Conservation (phyloP, 92 coral and sea anemone genomes). For the Epizoanthus illoricatus region DNA sequence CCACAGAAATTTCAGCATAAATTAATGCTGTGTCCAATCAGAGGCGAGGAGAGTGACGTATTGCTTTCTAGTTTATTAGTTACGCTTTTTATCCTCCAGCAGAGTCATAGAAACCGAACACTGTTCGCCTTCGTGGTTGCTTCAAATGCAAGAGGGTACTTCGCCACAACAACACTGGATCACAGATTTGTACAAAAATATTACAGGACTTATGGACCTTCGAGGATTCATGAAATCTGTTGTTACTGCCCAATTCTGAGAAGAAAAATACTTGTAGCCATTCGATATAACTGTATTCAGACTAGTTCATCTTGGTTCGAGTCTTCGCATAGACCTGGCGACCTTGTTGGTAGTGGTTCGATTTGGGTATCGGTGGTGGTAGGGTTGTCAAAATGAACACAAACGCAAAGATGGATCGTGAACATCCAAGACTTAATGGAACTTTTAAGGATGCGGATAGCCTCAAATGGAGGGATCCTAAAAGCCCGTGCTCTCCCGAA, state of each 20-base stretch:
- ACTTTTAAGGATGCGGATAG: conserved; percentile 30
- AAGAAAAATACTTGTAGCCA: not conserved
- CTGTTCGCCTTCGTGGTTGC: conserved; percentile 15
- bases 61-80: conserved; percentile 75
- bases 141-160: conserved; percentile 4
- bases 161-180: conserved; percentile 26
- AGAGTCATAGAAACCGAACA: conserved; percentile 41
- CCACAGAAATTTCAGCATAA: conserved; percentile 18
- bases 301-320: not conserved
- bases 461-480: conserved; percentile 76
- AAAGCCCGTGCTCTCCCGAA: conserved; percentile 84
- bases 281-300: not conserved
- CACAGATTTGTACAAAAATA: not conserved
- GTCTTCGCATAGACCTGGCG: conserved; percentile 3
- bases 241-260: not conserved
- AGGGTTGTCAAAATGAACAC: not conserved
- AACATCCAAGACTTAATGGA: conserved; percentile 35
- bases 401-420: conserved; percentile 19
- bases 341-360: not conserved
- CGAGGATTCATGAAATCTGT: not conserved
- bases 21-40: conserved; percentile 51
- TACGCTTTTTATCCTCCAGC: conserved; percentile 55
- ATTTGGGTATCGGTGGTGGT: not conserved
- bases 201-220: conserved; percentile 5
- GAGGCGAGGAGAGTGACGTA: conserved; percentile 61